Conservation (phyloP, 2,113 vertebrate genomes). For the Pseudorhombus dupliciocellatus region DNA sequence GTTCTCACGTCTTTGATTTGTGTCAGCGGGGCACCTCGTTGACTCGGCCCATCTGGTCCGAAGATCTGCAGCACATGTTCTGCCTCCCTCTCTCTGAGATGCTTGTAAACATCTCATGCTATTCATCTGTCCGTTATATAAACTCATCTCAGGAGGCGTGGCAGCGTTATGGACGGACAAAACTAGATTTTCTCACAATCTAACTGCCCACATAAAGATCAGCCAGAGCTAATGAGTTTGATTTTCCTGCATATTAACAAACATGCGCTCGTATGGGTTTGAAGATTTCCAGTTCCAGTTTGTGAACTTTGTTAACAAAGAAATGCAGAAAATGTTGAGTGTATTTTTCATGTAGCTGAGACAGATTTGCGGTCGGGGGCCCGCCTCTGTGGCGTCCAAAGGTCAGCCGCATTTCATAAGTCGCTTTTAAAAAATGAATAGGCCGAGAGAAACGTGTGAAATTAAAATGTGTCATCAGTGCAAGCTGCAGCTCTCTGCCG, state of each 20-base stretch:
- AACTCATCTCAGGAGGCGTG: not conserved
- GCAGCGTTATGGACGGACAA: not conserved
- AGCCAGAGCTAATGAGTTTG: not conserved
- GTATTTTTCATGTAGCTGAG: slow-evolving; percentile 14
- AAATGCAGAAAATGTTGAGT: slow-evolving; percentile 12
- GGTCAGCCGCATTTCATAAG: slow-evolving; percentile 56
- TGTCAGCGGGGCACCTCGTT: not conserved
- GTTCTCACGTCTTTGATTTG: not conserved
- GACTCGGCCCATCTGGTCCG: not conserved
- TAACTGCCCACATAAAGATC: not conserved
- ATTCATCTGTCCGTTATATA: not conserved
- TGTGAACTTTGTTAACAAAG: slow-evolving; percentile 17
- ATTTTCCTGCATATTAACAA: not conserved
- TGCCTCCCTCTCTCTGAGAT: not conserved
- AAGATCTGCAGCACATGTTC: not conserved
- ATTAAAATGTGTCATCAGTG: slow-evolving; percentile 53
- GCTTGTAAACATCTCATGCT: not conserved
- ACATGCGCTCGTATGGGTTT: not conserved
- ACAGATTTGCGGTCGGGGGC: slow-evolving; percentile 33
- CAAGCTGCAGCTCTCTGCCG: slow-evolving; percentile 48
- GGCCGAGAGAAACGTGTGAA: slow-evolving; percentile 61
- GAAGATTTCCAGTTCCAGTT: not conserved
- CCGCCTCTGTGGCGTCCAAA: slow-evolving; percentile 25
- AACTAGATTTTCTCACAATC: not conserved
- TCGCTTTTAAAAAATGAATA: slow-evolving; percentile 59